phyloP scores from a whole-genome alignment of 2,888 invertebrate species.

The Lithophane semibrunnea region DNA sequence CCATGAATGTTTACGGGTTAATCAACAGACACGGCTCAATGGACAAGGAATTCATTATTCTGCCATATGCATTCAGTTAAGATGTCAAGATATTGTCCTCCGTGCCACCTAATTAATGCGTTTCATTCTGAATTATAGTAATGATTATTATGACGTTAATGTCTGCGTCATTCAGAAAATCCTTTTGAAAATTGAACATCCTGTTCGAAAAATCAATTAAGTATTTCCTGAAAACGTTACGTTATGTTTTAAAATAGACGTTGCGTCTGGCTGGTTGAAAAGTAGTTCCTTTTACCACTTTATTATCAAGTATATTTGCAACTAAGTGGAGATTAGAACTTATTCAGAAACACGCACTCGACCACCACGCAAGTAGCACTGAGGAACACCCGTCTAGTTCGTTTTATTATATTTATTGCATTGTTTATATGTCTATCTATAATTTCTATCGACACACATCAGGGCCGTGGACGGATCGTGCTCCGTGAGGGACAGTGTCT shows the following conservation, averaged over 20 bases:
- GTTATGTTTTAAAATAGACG: constrained; percentile 32
- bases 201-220: constrained; percentile 17
- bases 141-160: constrained; percentile 51
- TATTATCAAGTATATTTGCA: constrained; percentile 16
- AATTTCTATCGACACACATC: background rate
- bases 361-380: constrained; percentile 1
- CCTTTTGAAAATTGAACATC: constrained; percentile 27
- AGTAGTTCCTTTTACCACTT: background rate
- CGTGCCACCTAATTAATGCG: constrained; percentile 42
- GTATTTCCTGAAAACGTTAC: constrained; percentile 26
- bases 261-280: constrained; percentile 2
- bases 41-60: constrained; percentile 76
- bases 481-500: background rate
- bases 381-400: background rate
- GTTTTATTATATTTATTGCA: constrained; percentile 6
- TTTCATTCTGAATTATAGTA: constrained; percentile 50
- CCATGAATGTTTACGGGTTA: constrained; percentile 83
- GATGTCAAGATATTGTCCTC: constrained; percentile 56
- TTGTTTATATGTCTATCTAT: background rate
- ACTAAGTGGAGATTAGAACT: constrained; percentile 15
- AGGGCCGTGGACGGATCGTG: background rate
- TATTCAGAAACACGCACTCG: constrained; percentile 9
- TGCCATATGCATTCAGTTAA: constrained; percentile 69
- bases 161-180: constrained; percentile 34
- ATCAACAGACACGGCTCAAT: constrained; percentile 78